Conservation (phyloP, 2,113 vertebrate species). For the Mellivora capensis region DNA sequence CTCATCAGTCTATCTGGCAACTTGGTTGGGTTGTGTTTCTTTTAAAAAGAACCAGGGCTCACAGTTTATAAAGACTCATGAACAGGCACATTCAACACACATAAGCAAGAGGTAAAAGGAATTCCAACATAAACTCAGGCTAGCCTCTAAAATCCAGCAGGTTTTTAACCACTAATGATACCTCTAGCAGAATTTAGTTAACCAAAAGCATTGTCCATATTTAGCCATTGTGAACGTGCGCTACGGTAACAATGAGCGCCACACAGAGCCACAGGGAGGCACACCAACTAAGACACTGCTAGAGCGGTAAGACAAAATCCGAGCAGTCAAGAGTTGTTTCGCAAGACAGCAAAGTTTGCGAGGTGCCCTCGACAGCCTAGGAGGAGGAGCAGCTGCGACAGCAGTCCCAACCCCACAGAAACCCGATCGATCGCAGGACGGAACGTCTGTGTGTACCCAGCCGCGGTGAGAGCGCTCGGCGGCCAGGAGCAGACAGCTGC, state of each 20-base stretch:
- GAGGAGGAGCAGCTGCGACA: neutral
- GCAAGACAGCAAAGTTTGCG: neutral
- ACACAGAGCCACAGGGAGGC: neutral
- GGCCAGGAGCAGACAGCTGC: neutral
- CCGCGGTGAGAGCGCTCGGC: neutral
- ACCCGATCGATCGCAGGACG: conserved; percentile 13
- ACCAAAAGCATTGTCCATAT: neutral
- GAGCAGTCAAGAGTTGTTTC: neutral
- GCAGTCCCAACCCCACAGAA: neutral
- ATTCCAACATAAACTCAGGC: neutral
- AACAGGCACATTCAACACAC: neutral
- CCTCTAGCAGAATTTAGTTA: neutral
- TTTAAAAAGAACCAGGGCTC: neutral
- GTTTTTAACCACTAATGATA: neutral
- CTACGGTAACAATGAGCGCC: neutral
- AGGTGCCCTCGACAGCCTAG: neutral
- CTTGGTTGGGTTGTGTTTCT: neutral
- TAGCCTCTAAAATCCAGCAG: neutral
- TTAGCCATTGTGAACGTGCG: neutral
- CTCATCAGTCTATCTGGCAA: neutral
- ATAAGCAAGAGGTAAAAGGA: neutral
- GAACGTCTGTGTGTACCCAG: neutral
- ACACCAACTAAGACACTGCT: neutral
- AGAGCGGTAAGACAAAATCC: neutral
- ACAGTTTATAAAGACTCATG: neutral